Percentiles rank a stretch among this genome's conserved stretches.
These are phyloP conservation scores for Meda fulgida DNA, from an alignment of 2,797 vertebrate species.

Conservation along the genomic window DNA sequence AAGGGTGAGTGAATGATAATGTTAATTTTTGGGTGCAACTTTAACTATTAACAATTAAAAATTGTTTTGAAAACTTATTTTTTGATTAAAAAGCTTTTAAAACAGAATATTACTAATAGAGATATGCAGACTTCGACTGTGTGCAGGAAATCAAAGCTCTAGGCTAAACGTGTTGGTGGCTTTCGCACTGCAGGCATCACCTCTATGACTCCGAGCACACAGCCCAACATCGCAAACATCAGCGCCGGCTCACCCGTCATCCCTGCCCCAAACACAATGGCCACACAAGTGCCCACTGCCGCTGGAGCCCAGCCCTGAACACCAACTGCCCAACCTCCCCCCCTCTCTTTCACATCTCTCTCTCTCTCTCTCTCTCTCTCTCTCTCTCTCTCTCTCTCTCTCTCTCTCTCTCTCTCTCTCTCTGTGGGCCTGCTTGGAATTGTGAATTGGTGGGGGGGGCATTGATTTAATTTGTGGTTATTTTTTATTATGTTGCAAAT, in stretches of 20 bases:
- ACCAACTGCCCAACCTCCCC: slow-evolving; percentile 68
- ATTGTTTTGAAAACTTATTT: not conserved
- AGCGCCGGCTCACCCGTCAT: slow-evolving; percentile 84
- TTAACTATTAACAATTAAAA: not conserved
- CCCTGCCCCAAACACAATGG: slow-evolving; percentile 84
- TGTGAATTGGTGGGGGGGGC: slow-evolving; percentile 64
- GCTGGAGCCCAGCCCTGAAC: slow-evolving; percentile 85
- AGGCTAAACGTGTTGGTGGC: slow-evolving; percentile 12
- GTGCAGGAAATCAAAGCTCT: not conserved
- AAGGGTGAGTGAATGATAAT: not conserved
- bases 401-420: slow-evolving; percentile 67
- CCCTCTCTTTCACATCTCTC: slow-evolving; percentile 71
- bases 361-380: slow-evolving; percentile 68
- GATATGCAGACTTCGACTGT: not conserved
- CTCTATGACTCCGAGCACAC: slow-evolving; percentile 84
- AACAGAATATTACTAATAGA: not conserved
- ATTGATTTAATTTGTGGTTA: slow-evolving; percentile 69
- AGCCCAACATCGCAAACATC: slow-evolving; percentile 83
- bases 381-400: slow-evolving; percentile 63
- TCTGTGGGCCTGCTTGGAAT: slow-evolving; percentile 71
- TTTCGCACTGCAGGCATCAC: slow-evolving; percentile 78
- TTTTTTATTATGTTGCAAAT: slow-evolving; percentile 78
- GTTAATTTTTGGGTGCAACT: not conserved
- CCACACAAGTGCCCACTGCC: slow-evolving; percentile 83
- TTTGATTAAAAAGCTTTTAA: not conserved